A percentile compares a stretch with the other conserved stretches of the same genome.
Evolutionary conservation across 2,113 vertebrate genomes (phyloP).

Genomic region (Salvelinus sp.): DNA sequence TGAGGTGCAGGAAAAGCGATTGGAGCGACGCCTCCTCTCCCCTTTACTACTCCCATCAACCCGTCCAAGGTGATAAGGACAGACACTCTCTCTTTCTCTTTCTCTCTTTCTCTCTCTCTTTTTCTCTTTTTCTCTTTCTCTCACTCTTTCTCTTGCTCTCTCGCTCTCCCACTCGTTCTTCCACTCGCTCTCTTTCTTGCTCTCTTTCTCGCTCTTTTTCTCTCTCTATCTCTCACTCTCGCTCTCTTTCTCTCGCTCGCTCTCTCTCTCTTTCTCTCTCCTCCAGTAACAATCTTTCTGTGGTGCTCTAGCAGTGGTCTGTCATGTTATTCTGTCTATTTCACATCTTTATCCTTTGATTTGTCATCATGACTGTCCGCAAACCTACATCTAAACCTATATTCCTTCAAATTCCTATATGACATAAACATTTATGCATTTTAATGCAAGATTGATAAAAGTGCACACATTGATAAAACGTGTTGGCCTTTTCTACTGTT

Average conservation of each 20-base stretch:
- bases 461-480: not conserved
- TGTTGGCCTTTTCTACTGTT: slow-evolving; percentile 1
- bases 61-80: slow-evolving; percentile 30
- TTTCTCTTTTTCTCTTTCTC: not conserved
- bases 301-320: not conserved
- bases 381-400: not conserved
- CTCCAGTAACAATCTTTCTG: not conserved
- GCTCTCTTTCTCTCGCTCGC: not conserved
- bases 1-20: not conserved
- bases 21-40: not conserved
- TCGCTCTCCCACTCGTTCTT: not conserved
- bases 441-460: not conserved
- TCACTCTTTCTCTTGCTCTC: not conserved
- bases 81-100: slow-evolving; percentile 13
- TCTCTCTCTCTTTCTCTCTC: not conserved
- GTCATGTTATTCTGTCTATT: not conserved
- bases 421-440: not conserved
- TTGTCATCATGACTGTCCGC: not conserved
- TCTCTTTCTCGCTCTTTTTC: not conserved
- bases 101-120: not conserved
- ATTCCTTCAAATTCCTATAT: not conserved
- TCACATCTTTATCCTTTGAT: not conserved
- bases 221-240: not conserved
- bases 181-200: no score
- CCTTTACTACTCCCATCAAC: slow-evolving; percentile 16